Evolutionary conservation across 92 coral and sea anemone genomes (phyloP), one percentile per base, ranked within the genome.

Genomic region (Parazoanthus atlanticus): DNA sequence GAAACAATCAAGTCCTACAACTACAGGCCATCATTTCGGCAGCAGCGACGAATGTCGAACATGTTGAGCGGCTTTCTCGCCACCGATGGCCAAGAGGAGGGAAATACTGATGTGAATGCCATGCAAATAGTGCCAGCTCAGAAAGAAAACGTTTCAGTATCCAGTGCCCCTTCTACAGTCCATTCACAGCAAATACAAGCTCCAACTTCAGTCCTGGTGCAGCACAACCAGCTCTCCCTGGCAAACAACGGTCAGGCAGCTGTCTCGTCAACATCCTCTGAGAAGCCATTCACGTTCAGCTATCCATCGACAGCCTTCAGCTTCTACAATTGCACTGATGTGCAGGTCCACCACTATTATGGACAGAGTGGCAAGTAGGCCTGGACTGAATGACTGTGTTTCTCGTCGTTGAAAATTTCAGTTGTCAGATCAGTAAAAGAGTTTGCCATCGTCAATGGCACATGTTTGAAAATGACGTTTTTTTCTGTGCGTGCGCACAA

Each of bases 11-110:
- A 92, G 73, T 67, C 88, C 33, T 85, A 93, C 93, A 88, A 66
- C 88, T 58, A 86, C 25, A 88, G 95, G 30, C 91, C 91, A 25
- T 86, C 89, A n/a, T 85, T 85, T 56, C 65, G 81, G 21, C 88
- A 84, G 73, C 74, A 49, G 16, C 56, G 16, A 13, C 10, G 16
- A 49, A 71, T 71, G 32, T 73, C 72, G 31, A 69, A 23, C 29
- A n/a, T 69, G 29, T n/a, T 69, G 30, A 69, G 74, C 74, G 74
- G 31, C 30, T 69, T 69, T 69, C 30, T 69, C 74, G 74, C 7
- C 47, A 1, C 47, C 47, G 47, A 41, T 41, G 47, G 47, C 47
- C 47, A 41, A 64, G 70, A 64, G 70, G 70, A 64, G 1, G 70
- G 70, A 64, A 64, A 64, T 64, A 64, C 70, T 64, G 25, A 64